A percentile compares a stretch with the other conserved stretches of the same genome.
These are phyloP conservation scores for Blennius ocellaris DNA, from an alignment of 2,113 vertebrate species.

Conservation along the genomic window DNA sequence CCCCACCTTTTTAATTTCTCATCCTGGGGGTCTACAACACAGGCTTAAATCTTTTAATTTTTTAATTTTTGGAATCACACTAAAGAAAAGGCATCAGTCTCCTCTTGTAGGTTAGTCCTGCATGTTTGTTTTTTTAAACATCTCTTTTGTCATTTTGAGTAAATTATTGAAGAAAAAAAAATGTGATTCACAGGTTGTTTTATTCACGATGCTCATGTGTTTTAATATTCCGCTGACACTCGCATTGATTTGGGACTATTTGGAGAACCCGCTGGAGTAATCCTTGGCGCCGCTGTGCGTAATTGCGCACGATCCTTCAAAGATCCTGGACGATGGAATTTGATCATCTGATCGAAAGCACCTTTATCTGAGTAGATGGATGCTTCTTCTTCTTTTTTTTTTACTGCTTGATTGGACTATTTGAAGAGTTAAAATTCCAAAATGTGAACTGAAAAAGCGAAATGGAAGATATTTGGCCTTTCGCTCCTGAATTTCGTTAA, in stretches of 20 bases:
- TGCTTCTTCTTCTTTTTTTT: no score
- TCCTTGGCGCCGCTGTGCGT: slow-evolving; percentile 33
- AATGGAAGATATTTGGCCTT: not conserved
- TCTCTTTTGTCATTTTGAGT: not conserved
- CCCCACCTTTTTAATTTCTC: no score
- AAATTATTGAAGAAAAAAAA: slow-evolving; percentile 13
- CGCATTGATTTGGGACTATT: not conserved
- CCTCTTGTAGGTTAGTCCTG: slow-evolving; percentile 52
- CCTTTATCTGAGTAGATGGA: not conserved
- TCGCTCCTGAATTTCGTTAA: not conserved
- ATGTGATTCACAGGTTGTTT: not conserved
- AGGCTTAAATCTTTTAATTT: slow-evolving; percentile 9
- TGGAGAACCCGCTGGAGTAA: not conserved
- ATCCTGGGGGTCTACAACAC: slow-evolving; percentile 8
- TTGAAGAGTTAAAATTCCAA: not conserved
- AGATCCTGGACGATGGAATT: not conserved
- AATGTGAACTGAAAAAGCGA: not conserved
- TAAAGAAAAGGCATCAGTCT: slow-evolving; percentile 1
- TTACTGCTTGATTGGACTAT: not conserved
- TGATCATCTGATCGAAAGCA: not conserved
- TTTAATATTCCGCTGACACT: not conserved
- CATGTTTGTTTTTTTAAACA: slow-evolving; percentile 8
- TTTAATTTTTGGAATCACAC: not conserved
- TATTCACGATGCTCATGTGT: not conserved
- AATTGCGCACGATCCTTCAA: slow-evolving; percentile 54